Percentiles rank a stretch among this genome's conserved stretches.
phyloP scores from a whole-genome alignment of 2,888 invertebrate species.

The Lasioglossum villosulum region DNA sequence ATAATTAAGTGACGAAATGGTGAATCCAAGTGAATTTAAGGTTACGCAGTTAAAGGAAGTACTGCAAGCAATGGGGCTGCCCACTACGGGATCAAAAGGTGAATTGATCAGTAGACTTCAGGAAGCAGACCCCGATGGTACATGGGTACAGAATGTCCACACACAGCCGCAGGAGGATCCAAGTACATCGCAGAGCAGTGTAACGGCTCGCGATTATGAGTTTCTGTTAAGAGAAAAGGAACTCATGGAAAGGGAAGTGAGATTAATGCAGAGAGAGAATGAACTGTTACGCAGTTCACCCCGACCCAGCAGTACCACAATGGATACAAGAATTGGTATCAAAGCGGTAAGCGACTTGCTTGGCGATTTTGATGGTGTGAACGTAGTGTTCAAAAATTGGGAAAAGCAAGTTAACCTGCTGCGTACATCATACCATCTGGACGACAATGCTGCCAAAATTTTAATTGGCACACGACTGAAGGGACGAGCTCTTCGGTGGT shows the following conservation, averaged over 20 bases:
- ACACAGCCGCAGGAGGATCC: accelerated
- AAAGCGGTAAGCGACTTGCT: neutral
- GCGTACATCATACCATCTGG: neutral
- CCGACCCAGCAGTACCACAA: neutral
- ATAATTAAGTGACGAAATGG: no score
- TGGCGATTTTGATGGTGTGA: neutral
- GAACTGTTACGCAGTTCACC: neutral
- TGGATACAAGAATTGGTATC: neutral
- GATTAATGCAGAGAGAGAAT: neutral
- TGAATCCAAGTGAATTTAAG: no score
- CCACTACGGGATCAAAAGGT: neutral
- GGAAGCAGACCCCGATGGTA: neutral
- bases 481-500: slow-evolving; percentile 58
- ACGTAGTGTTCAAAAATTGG: neutral
- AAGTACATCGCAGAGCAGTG: neutral
- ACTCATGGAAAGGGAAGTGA: neutral
- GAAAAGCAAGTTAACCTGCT: neutral
- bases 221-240: neutral
- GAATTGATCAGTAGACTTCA: neutral
- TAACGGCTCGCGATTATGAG: neutral
- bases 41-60: no score
- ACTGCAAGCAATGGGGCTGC: no score
- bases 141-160: neutral
- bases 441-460: neutral
- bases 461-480: slow-evolving; percentile 32